phyloP scores from a whole-genome alignment of 2,888 invertebrate species.

The Brenthis ino region DNA sequence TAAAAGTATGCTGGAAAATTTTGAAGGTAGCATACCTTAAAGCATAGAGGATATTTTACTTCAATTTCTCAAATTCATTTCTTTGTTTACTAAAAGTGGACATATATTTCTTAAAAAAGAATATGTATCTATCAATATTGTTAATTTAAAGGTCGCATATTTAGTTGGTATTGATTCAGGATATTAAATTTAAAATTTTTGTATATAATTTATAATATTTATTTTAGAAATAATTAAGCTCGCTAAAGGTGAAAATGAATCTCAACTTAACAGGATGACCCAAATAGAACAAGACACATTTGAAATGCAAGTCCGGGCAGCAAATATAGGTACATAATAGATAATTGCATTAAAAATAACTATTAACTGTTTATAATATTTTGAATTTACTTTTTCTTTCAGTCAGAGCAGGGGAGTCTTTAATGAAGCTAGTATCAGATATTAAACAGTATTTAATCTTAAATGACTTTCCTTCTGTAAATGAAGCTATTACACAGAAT shows the following conservation, averaged over 20 bases:
- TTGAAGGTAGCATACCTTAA: too few relatives aligned
- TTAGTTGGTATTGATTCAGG: too few relatives aligned
- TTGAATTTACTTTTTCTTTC: slow-evolving; percentile 52
- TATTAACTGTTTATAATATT: not conserved
- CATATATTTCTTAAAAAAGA: too few relatives aligned
- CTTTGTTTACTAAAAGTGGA: too few relatives aligned
- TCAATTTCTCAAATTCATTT: too few relatives aligned
- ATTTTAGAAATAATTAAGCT: slow-evolving; percentile 92
- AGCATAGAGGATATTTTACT: not conserved
- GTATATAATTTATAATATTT: slow-evolving; percentile 1
- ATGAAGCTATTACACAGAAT: slow-evolving; percentile 97
- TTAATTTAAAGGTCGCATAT: too few relatives aligned
- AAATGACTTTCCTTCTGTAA: slow-evolving; percentile 98
- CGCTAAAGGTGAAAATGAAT: slow-evolving; percentile 94
- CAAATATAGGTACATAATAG: slow-evolving; percentile 88
- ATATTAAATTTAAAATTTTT: not conserved
- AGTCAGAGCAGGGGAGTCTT: slow-evolving; percentile 97
- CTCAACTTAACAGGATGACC: slow-evolving; percentile 93
- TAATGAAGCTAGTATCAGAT: slow-evolving; percentile 98
- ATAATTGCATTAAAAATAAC: not conserved
- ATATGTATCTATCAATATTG: too few relatives aligned
- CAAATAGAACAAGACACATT: slow-evolving; percentile 97
- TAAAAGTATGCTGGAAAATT: slow-evolving; percentile 98
- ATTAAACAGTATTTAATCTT: slow-evolving; percentile 98
- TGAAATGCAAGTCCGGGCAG: slow-evolving; percentile 98